Base-by-base conservation (phyloP, 2,113 vertebrate genomes). In the Plecotus auritus region DNA sequence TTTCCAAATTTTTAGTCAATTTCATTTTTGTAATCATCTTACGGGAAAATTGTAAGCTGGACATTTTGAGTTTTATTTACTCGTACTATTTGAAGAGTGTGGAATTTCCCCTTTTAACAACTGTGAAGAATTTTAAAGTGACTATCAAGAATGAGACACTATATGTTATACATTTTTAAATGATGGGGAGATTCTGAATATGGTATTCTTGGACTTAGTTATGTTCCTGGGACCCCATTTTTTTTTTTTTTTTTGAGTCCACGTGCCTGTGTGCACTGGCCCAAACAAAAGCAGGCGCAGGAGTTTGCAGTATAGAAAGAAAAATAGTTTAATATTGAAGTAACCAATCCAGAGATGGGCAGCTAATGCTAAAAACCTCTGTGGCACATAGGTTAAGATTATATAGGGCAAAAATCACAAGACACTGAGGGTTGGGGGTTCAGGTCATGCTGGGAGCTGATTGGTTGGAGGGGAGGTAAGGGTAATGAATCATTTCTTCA, bases 21-120 rank as follows among this genome's bases (percentile, higher is more conserved):
- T 72, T 92, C 42, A 67, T 96, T 96, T 96, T 67, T 1, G 7
- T 92, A 32, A 70, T 92, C 9, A 88, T 56, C 61, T 91, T 84
- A 28, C 45, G n/a, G 26, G 45, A 49, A 96, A 92, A 91, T 90
- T 78, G 7, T 83, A 74, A 90, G 59, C 69, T 61, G 45, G n/a
- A 92, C 47, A 51, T 86, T 95, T 90, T 88, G 74, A 35, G 42
- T 66, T 86, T 90, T 87, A 49, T 67, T 90, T 69, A 26, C 26
- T 82, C 9, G 37, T 91, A 73, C 8, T 91, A 54, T 78, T 93
- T 95, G n/a, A 73, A 88, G 49, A 32, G 14, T 80, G 23, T 93
- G 70, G 54, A 84, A 76, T 95, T 96, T 64, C 37, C 17, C 16
- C 3, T 28, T 72, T 64, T 92, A 77, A 91, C 40, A 22, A 51